Evolutionary conservation across 2,888 invertebrate genomes (phyloP).

Genomic region (Argyra leucocephala): DNA sequence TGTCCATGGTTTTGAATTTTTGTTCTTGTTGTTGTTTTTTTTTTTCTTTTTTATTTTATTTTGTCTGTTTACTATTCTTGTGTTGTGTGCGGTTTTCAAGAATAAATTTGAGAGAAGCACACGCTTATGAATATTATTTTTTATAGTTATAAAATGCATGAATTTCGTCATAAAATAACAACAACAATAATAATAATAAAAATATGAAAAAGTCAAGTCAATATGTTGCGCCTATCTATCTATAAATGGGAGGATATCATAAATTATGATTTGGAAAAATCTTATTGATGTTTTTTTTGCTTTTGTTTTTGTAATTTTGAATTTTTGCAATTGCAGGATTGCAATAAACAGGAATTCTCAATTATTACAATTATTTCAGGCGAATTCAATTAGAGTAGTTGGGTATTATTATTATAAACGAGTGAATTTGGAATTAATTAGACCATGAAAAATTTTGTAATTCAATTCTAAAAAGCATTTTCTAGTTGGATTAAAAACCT

Average conservation of each 20-base stretch:
- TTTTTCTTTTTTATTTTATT: not conserved
- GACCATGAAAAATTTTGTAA: too few species aligned
- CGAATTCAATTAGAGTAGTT: too few species aligned
- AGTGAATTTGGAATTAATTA: too few species aligned
- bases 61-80: not conserved
- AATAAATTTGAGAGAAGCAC: not conserved
- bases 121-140: not conserved
- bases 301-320: too few species aligned
- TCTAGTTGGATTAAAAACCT: too few species aligned
- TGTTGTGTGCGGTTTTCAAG: not conserved
- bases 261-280: slow-evolving; percentile 3
- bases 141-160: not conserved
- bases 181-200: too few species aligned
- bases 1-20: not conserved
- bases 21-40: not conserved
- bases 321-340: too few species aligned
- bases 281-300: not conserved
- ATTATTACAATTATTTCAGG: too few species aligned
- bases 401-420: too few species aligned
- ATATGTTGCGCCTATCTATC: slow-evolving; percentile 6
- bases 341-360: too few species aligned
- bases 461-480: too few species aligned
- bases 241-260: slow-evolving; percentile 6
- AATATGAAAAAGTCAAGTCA: not conserved
- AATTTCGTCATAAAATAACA: not conserved